phyloP scores from a whole-genome alignment of 2,113 vertebrate species.

The Sinocyclocheilus grahami region DNA sequence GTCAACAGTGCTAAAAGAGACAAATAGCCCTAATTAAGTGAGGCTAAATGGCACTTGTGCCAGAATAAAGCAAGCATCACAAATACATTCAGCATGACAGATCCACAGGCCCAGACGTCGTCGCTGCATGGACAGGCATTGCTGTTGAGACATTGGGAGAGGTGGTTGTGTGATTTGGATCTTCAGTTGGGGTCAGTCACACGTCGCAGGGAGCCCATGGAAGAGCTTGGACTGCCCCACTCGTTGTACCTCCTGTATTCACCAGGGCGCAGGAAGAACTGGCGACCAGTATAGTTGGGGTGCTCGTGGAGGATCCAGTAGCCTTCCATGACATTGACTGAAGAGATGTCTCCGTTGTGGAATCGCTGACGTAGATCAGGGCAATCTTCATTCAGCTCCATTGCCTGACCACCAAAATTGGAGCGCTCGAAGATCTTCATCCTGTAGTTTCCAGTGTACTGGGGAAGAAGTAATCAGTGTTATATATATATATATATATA shows the following conservation, averaged over 20 bases:
- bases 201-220: conserved; percentile 72
- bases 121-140: conserved; percentile 27
- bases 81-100: conserved; percentile 31
- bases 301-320: conserved; percentile 74
- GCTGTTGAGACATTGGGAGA: conserved; percentile 48
- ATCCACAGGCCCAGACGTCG: conserved; percentile 8
- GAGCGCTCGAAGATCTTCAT: conserved; percentile 74
- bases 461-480: not conserved
- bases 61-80: conserved; percentile 9
- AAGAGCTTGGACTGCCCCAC: conserved; percentile 70
- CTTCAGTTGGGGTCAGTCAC: conserved; percentile 73
- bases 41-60: conserved; percentile 22
- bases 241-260: conserved; percentile 70
- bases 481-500: too few species aligned
- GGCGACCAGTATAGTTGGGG: conserved; percentile 71
- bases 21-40: conserved; percentile 38
- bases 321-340: conserved; percentile 72
- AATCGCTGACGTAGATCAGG: conserved; percentile 70
- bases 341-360: conserved; percentile 73
- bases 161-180: conserved; percentile 38
- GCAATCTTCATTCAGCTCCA: conserved; percentile 73
- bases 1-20: conserved; percentile 52
- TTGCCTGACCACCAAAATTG: conserved; percentile 70
- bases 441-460: conserved; percentile 73
- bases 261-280: conserved; percentile 74